Base-by-base conservation (phyloP, 2,888 invertebrate species). In the Parthenolecanium corni region DNA sequence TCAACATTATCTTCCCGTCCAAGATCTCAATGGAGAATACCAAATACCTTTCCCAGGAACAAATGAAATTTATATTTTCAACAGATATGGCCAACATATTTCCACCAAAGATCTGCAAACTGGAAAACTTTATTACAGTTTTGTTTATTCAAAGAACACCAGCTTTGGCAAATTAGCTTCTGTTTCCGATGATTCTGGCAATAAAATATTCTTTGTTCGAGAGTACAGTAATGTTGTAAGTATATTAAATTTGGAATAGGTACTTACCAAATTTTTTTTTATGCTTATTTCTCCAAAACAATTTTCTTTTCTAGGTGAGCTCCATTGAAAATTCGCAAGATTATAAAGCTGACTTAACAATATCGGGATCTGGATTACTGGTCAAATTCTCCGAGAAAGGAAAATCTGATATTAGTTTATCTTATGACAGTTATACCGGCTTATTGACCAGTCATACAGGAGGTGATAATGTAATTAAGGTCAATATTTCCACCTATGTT, bases 91-190 rank as follows among this genome's bases (percentile, higher is more conserved):
- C 1, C 96, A 96, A 73, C 98, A 98, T 74, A 87, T 91, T 24
- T 86, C 88, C 24, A 96, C 96, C 2, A 89, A 89, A 73, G 94
- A 95, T 74, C 77, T 95, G 65, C 88, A 95, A 52, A 95, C 95
- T n/a, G 92, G 89, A 52, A 90, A 91, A 75, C 88, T 88, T 4
- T 81, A 93, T 72, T 96, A 95, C 74, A 89, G 92, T 52, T 97
- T 97, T 78, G 80, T 94, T 23, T 97, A 97, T 77, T 94, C 92
- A 52, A 96, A 96, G 72, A 94, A 93, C 72, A 93, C 93, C 6
- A 92, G 91, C 72, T 94, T 93, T 70, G 95, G 96, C 0, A 90
- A 91, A 71, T 76, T 97, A 61, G 89, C 89, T 0, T 90, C 90
- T 1, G 93, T 97, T 2, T 92, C 90, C 1, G 95, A 95, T 74